A percentile compares a stretch with the other conserved stretches of the same genome.
Evolutionary conservation across 1,140 invertebrate species (phyloP).

Genomic region (Colletes latitarsis): DNA sequence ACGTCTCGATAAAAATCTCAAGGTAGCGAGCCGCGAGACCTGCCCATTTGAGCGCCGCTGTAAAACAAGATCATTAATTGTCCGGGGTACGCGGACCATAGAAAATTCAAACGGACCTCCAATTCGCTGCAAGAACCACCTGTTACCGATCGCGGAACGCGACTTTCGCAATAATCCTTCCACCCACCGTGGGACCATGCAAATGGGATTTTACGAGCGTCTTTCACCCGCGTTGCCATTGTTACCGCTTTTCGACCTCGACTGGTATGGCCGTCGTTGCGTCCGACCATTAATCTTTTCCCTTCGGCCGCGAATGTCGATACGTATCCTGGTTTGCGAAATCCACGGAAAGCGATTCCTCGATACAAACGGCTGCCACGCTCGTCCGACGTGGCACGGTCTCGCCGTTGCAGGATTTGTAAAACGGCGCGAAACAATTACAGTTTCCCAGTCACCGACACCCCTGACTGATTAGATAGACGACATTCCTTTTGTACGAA

Average conservation of each 20-base stretch:
- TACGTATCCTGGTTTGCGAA: conserved; percentile 28
- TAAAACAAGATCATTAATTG: conserved; percentile 46
- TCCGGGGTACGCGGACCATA: neutral
- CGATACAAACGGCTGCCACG: neutral
- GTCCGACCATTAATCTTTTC: conserved; percentile 43
- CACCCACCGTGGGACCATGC: conserved; percentile 59
- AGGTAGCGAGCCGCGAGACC: neutral
- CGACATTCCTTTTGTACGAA: neutral
- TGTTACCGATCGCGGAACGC: conserved; percentile 37
- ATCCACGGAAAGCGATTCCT: neutral
- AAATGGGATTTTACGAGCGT: conserved; percentile 37
- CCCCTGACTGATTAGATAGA: conserved; percentile 9
- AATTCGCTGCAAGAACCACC: conserved; percentile 37
- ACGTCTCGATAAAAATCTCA: conserved; percentile 46
- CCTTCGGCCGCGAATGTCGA: neutral
- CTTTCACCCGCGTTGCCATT: conserved; percentile 44
- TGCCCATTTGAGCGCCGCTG: neutral
- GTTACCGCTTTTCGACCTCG: conserved; percentile 21
- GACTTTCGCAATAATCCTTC: conserved; percentile 52
- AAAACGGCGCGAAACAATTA: conserved; percentile 27
- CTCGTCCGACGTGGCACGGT: neutral
- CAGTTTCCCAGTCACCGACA: neutral
- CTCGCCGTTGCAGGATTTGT: neutral
- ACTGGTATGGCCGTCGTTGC: conserved; percentile 5
- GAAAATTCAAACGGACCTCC: conserved; percentile 28